These are phyloP conservation scores for Peromyscus melanophrys DNA, from an alignment of 2,797 vertebrate genomes.

Conservation along the genomic window DNA sequence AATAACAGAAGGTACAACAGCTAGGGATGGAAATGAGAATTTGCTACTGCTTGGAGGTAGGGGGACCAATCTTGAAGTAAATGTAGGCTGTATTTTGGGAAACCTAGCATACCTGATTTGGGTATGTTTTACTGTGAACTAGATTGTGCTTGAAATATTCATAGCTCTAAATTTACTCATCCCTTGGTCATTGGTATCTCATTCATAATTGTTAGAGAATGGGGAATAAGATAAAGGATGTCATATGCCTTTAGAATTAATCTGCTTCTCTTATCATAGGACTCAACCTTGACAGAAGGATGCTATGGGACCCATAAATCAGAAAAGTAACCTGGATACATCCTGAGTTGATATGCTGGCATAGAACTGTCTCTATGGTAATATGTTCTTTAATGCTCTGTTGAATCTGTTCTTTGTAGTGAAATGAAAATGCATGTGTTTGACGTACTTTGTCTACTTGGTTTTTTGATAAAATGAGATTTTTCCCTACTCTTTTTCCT, in stretches of 20 bases:
- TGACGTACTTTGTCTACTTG: constrained; percentile 82
- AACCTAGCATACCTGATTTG: neutral
- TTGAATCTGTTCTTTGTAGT: constrained; percentile 84
- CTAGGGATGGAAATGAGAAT: constrained; percentile 7
- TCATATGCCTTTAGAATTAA: constrained; percentile 82
- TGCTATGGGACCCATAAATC: constrained; percentile 86
- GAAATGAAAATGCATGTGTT: constrained; percentile 89
- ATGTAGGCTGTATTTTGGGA: constrained; percentile 1
- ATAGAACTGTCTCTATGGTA: constrained; percentile 85
- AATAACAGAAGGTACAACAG: neutral
- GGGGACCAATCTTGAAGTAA: neutral
- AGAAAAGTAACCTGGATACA: constrained; percentile 82
- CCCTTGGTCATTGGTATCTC: constrained; percentile 59
- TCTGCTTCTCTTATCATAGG: constrained; percentile 78
- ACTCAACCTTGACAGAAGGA: constrained; percentile 83
- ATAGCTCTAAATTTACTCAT: constrained; percentile 62
- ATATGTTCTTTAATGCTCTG: constrained; percentile 89
- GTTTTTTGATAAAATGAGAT: constrained; percentile 87
- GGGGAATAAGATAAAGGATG: constrained; percentile 78
- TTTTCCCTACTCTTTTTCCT: constrained; percentile 78
- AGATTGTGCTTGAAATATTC: constrained; percentile 37
- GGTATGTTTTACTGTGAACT: constrained; percentile 51
- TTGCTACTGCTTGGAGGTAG: neutral
- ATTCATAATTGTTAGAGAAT: constrained; percentile 80
- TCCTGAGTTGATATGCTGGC: constrained; percentile 85